phyloP scores from a whole-genome alignment of 2,888 invertebrate genomes.

The Metacarcinus magister region DNA sequence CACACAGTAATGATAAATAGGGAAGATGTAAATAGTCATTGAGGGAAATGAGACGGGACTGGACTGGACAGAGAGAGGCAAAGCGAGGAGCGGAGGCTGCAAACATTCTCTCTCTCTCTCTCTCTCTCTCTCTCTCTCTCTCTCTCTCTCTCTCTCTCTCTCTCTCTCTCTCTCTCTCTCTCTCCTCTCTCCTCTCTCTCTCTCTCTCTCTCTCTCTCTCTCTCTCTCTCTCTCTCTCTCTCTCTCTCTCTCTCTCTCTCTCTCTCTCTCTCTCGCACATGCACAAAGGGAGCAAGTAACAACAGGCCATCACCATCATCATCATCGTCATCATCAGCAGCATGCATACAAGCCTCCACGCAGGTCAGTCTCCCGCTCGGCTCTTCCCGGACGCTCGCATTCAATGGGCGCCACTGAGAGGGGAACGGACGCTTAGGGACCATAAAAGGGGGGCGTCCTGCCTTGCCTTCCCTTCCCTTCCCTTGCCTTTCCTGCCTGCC shows the following conservation, averaged over 20 bases:
- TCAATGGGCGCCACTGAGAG: background rate
- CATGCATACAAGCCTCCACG: background rate
- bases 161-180: constrained; percentile 14
- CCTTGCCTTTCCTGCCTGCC: background rate
- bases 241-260: constrained; percentile 40
- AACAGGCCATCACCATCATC: constrained; percentile 14
- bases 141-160: constrained; percentile 28
- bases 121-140: constrained; percentile 44
- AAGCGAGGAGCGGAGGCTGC: background rate
- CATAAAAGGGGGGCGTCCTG: background rate
- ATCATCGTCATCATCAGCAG: background rate
- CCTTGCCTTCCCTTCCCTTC: background rate
- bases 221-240: constrained; percentile 55
- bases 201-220: constrained; percentile 55
- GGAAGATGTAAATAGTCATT: background rate
- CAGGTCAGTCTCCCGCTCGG: background rate
- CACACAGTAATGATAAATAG: background rate
- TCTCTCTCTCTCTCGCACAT: background rate
- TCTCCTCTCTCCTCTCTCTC: constrained; percentile 1
- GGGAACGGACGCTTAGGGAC: background rate
- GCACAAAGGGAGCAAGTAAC: background rate
- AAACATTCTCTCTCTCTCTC: background rate
- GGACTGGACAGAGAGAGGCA: background rate
- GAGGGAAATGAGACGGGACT: background rate
- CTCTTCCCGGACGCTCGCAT: background rate